A percentile compares a stretch with the other conserved stretches of the same genome.
These are phyloP conservation scores for Sebastes elongatus DNA, from an alignment of 2,797 vertebrate genomes.

Conservation along the genomic window DNA sequence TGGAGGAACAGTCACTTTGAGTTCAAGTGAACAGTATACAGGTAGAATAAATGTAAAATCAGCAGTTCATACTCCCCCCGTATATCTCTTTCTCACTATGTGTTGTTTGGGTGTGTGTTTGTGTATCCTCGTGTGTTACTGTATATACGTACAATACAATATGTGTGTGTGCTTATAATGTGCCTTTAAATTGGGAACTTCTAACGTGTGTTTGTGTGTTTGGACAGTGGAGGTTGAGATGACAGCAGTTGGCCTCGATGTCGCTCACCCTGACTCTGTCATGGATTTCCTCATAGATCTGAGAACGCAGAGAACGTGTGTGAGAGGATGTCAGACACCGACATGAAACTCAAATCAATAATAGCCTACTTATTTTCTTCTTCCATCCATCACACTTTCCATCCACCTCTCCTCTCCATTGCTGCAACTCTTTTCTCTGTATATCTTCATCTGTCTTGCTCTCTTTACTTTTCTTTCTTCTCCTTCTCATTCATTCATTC, in stretches of 20 bases:
- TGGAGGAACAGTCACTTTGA: background rate
- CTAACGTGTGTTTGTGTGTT: background rate
- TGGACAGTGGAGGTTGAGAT: slow-evolving; percentile 53
- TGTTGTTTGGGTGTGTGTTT: background rate
- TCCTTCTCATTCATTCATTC: background rate
- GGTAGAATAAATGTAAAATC: slow-evolving; percentile 28
- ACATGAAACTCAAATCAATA: slow-evolving; percentile 21
- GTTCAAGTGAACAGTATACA: background rate
- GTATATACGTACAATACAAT: background rate
- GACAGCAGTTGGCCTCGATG: slow-evolving; percentile 32
- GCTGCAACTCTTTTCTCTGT: background rate
- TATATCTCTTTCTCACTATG: background rate
- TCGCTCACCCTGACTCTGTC: background rate
- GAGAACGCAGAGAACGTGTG: background rate
- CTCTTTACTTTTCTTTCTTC: background rate
- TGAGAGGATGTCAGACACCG: background rate
- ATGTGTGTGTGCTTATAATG: background rate
- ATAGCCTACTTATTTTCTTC: background rate
- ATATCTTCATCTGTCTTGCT: background rate
- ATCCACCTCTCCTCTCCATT: background rate
- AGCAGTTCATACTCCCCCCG: background rate
- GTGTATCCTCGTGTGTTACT: background rate
- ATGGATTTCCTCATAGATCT: slow-evolving; percentile 42
- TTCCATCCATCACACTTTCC: background rate
- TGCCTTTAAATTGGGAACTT: background rate